A percentile compares a stretch with the other conserved stretches of the same genome.
phyloP scores from a whole-genome alignment of 2,888 invertebrate species.

The Gnatocerus cornutus region DNA sequence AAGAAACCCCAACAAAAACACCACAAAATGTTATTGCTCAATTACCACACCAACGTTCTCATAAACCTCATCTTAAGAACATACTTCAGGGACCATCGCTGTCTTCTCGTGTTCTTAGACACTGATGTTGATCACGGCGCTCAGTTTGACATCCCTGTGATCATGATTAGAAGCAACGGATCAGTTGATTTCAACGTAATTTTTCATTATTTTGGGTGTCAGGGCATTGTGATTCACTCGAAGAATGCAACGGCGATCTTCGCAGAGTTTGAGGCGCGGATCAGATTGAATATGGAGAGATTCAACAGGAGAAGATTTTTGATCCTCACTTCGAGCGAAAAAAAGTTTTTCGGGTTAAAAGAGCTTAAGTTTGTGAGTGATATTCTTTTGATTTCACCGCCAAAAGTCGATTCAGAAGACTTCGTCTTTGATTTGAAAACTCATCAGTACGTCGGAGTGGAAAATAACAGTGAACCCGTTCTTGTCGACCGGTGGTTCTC shows the following conservation, averaged over 20 bases:
- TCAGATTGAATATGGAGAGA: conserved; percentile 29
- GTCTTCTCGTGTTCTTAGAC: conserved; percentile 48
- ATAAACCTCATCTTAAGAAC: conserved; percentile 37
- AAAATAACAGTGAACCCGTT: conserved; percentile 18
- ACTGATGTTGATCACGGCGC: conserved; percentile 38
- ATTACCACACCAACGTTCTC: conserved; percentile 36
- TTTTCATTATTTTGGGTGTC: conserved; percentile 44
- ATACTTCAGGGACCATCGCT: conserved; percentile 40
- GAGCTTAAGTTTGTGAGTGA: conserved; percentile 41
- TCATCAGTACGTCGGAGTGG: conserved; percentile 34
- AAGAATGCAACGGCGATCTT: conserved; percentile 13
- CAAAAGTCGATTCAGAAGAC: background rate
- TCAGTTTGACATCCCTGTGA: conserved; percentile 21
- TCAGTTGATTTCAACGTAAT: conserved; percentile 16
- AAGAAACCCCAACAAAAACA: background rate
- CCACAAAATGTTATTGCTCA: conserved; percentile 39
- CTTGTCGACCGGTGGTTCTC: conserved; percentile 39
- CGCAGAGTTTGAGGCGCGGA: conserved; percentile 27
- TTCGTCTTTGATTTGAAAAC: conserved; percentile 32
- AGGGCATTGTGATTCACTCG: conserved; percentile 34
- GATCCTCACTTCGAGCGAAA: conserved; percentile 25
- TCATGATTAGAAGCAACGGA: conserved; percentile 35
- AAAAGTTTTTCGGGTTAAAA: conserved; percentile 28
- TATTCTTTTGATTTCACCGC: conserved; percentile 8
- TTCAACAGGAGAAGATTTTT: conserved; percentile 41